A percentile compares a stretch with the other conserved stretches of the same genome.
phyloP scores from a whole-genome alignment of 1,140 invertebrate genomes.

The Pararge aegeria region DNA sequence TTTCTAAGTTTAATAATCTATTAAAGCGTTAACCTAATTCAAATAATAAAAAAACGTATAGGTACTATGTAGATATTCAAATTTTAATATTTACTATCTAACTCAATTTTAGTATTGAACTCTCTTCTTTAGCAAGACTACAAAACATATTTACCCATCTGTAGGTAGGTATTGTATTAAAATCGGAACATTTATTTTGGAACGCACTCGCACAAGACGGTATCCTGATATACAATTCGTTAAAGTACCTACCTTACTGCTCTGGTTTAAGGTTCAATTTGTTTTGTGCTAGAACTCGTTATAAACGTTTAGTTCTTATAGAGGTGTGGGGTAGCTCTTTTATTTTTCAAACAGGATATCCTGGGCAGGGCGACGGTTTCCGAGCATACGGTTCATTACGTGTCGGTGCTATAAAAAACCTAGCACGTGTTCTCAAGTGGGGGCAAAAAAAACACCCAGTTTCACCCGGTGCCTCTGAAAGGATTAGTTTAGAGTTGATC shows the following conservation, averaged over 20 bases:
- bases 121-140: slow-evolving; percentile 7
- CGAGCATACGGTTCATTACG: slow-evolving; percentile 67
- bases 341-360: slow-evolving; percentile 78
- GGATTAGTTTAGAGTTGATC: neutral
- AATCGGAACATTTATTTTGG: slow-evolving; percentile 25
- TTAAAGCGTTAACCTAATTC: too few relatives aligned
- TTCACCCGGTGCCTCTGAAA: slow-evolving; percentile 13
- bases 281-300: neutral
- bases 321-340: slow-evolving; percentile 73
- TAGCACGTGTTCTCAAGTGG: slow-evolving; percentile 33
- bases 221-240: neutral
- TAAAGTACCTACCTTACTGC: slow-evolving; percentile 2
- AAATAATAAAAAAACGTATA: too few relatives aligned
- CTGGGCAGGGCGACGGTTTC: slow-evolving; percentile 62
- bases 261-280: slow-evolving; percentile 7
- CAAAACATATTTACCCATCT: neutral
- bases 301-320: slow-evolving; percentile 39
- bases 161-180: slow-evolving; percentile 15
- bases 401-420: slow-evolving; percentile 37
- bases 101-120: neutral
- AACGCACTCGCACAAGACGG: slow-evolving; percentile 14
- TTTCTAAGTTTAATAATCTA: too few relatives aligned
- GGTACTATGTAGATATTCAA: too few relatives aligned
- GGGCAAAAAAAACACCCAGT: slow-evolving; percentile 24
- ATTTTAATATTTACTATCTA: too few relatives aligned